phyloP scores from a whole-genome alignment of 2,888 invertebrate genomes.

The Limnephilus auricula region DNA sequence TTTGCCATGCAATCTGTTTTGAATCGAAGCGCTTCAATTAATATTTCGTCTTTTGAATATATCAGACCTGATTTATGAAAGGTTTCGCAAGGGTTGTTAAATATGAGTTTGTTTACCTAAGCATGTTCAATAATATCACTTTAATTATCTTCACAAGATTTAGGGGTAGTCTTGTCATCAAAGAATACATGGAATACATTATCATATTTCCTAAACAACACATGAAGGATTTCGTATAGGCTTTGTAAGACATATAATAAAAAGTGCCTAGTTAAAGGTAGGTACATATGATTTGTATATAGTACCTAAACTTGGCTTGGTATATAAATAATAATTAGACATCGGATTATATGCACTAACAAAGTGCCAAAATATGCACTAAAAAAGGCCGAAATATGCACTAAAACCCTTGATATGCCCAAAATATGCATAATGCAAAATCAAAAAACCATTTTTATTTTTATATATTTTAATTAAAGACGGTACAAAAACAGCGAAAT shows the following conservation, averaged over 20 bases:
- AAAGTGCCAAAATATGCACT: no score
- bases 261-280: no score
- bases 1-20: not conserved
- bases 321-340: no score
- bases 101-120: conserved; percentile 36
- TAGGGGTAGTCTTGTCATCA: not conserved
- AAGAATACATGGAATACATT: not conserved
- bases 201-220: not conserved
- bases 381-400: no score
- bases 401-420: no score
- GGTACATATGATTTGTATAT: no score
- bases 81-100: conserved; percentile 36
- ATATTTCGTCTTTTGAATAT: conserved; percentile 37
- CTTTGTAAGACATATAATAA: not conserved
- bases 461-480: no score
- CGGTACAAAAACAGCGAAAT: no score
- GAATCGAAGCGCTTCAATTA: not conserved
- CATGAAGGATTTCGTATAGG: not conserved
- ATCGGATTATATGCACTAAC: no score
- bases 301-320: no score
- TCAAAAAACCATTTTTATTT: no score
- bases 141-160: conserved; percentile 15
- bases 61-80: conserved; percentile 33
- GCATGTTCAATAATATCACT: conserved; percentile 31
- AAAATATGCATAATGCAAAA: no score